A percentile compares a stretch with the other conserved stretches of the same genome.
Conservation (phyloP, 2,797 vertebrate genomes). For the Coregonus suidteri region DNA sequence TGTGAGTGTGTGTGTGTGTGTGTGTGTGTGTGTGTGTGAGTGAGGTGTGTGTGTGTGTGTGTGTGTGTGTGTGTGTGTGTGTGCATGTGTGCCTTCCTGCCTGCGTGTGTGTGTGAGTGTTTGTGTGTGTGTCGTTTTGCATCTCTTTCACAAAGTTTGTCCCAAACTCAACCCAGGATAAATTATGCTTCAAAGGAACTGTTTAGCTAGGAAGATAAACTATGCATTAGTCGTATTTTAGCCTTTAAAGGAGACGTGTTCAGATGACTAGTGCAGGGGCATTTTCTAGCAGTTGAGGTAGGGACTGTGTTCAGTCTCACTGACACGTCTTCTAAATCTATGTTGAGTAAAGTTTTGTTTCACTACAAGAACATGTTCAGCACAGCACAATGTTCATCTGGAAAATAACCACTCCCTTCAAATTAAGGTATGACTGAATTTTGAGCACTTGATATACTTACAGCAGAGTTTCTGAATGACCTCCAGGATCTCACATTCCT, state of each 20-base stretch:
- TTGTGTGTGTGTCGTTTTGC: not conserved
- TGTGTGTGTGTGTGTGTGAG: conserved; percentile 7
- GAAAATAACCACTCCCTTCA: not conserved
- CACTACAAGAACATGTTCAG: not conserved
- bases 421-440: not conserved
- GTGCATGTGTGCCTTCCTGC: too few species aligned
- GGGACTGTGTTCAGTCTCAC: not conserved
- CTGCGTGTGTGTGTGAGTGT: too few species aligned
- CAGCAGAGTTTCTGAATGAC: conserved; percentile 4
- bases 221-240: not conserved
- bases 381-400: not conserved
- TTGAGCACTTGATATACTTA: not conserved
- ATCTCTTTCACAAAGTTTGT: conserved; percentile 46
- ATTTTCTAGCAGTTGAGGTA: not conserved
- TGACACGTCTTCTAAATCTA: not conserved
- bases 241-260: not conserved
- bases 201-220: too few species aligned
- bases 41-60: too few species aligned
- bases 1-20: conserved; percentile 14
- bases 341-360: not conserved
- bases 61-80: too few species aligned
- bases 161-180: conserved; percentile 27
- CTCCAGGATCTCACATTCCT: conserved; percentile 5
- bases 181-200: conserved; percentile 49
- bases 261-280: not conserved